A percentile compares a stretch with the other conserved stretches of the same genome.
phyloP scores from a whole-genome alignment of 2,113 vertebrate genomes.

The Uria aalge region DNA sequence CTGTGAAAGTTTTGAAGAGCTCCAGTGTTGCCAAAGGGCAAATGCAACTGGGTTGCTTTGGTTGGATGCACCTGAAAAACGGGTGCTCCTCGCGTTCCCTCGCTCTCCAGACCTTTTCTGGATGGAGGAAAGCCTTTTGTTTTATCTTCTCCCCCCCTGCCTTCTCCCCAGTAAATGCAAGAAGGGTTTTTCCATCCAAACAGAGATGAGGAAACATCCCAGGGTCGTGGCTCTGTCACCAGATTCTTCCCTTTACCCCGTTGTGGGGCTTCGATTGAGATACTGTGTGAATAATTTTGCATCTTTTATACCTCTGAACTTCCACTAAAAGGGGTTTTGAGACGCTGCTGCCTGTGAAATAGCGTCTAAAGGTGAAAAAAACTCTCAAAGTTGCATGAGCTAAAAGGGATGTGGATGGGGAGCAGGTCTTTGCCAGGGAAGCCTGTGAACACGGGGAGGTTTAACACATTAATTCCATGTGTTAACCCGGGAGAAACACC shows the following conservation, averaged over 20 bases:
- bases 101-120: not conserved
- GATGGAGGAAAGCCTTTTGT: not conserved
- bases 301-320: slow-evolving; percentile 50
- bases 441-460: not conserved
- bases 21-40: not conserved
- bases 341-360: not conserved
- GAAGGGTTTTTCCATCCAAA: not conserved
- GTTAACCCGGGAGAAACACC: not conserved
- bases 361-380: not conserved
- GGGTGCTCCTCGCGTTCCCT: not conserved
- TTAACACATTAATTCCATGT: not conserved
- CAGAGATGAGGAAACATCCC: not conserved
- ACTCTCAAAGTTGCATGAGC: not conserved
- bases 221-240: not conserved
- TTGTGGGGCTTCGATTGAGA: not conserved
- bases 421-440: not conserved
- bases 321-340: not conserved
- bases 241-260: not conserved
- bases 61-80: not conserved
- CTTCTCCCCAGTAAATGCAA: not conserved
- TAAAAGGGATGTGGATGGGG: not conserved
- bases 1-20: not conserved
- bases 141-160: not conserved
- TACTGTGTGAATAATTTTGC: slow-evolving; percentile 31
- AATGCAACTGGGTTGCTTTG: not conserved